A percentile compares a stretch with the other conserved stretches of the same genome.
These are phyloP conservation scores for Augochlorella aurata DNA, from an alignment of 2,888 invertebrate species.

Conservation along the genomic window DNA sequence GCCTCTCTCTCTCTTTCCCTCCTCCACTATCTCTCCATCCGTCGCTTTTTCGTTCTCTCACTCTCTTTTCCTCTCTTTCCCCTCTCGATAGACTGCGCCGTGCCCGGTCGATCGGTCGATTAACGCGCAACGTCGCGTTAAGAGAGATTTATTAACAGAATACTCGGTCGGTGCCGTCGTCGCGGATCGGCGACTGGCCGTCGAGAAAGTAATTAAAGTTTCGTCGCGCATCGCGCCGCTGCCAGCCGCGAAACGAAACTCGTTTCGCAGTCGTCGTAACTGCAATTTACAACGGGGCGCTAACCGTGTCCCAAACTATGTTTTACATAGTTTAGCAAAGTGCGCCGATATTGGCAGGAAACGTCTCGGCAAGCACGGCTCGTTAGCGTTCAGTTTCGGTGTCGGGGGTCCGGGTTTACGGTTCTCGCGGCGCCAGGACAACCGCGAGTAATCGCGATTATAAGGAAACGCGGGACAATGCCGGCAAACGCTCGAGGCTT, in stretches of 20 bases:
- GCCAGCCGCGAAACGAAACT: constrained; percentile 19
- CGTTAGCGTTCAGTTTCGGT: constrained; percentile 42
- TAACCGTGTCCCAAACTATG: constrained; percentile 29
- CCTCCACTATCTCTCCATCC: neutral
- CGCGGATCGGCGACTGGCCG: constrained; percentile 21
- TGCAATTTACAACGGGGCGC: constrained; percentile 23
- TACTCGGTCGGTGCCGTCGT: constrained; percentile 22
- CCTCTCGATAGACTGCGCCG: neutral
- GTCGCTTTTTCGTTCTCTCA: neutral
- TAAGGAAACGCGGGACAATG: constrained; percentile 33
- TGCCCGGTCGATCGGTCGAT: constrained; percentile 5
- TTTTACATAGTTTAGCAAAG: constrained; percentile 34
- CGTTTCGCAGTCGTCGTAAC: constrained; percentile 34
- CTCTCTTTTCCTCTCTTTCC: neutral
- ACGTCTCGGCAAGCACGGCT: constrained; percentile 25
- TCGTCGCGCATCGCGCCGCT: constrained; percentile 22
- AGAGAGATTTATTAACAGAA: constrained; percentile 30
- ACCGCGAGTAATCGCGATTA: constrained; percentile 59
- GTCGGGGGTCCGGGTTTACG: neutral
- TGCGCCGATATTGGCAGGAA: constrained; percentile 31
- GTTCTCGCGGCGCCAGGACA: constrained; percentile 13
- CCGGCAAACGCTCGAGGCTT: constrained; percentile 45
- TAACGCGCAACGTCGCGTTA: constrained; percentile 8
- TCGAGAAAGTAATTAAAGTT: constrained; percentile 46
- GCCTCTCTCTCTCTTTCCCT: neutral